Evolutionary conservation across 2,113 vertebrate genomes (phyloP).

Genomic region (Spilogale gracilis): DNA sequence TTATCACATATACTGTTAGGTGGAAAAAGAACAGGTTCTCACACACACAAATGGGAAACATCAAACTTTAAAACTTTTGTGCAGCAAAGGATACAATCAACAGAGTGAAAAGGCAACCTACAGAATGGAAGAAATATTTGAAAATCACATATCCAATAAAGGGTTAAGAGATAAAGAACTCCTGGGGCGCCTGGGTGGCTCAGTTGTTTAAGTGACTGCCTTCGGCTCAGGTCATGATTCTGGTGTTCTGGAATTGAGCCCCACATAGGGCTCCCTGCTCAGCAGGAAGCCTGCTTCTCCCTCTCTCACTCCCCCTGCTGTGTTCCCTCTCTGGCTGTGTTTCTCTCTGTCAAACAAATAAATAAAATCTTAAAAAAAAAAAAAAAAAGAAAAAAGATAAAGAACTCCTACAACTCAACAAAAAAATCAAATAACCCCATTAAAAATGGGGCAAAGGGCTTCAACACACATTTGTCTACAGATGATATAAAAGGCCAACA

Average conservation of each 20-base stretch:
- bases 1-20: neutral
- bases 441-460: neutral
- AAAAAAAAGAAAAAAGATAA: too few relatives aligned
- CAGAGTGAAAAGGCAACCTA: neutral
- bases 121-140: neutral
- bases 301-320: too few relatives aligned
- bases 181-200: too few relatives aligned
- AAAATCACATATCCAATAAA: neutral
- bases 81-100: neutral
- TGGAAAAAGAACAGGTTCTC: neutral
- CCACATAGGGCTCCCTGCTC: too few relatives aligned
- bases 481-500: neutral
- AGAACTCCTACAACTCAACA: neutral
- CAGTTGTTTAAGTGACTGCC: too few relatives aligned
- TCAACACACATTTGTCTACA: neutral
- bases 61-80: neutral
- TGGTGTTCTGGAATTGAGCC: too few relatives aligned
- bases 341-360: too few relatives aligned
- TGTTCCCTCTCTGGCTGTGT: too few relatives aligned
- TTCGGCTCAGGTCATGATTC: too few relatives aligned
- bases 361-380: too few relatives aligned
- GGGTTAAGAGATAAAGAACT: too few relatives aligned
- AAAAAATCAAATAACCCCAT: neutral
- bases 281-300: too few relatives aligned
- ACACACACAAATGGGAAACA: neutral